These are phyloP conservation scores for Danio aesculapii DNA, from an alignment of 2,797 vertebrate genomes.

Conservation along the genomic window DNA sequence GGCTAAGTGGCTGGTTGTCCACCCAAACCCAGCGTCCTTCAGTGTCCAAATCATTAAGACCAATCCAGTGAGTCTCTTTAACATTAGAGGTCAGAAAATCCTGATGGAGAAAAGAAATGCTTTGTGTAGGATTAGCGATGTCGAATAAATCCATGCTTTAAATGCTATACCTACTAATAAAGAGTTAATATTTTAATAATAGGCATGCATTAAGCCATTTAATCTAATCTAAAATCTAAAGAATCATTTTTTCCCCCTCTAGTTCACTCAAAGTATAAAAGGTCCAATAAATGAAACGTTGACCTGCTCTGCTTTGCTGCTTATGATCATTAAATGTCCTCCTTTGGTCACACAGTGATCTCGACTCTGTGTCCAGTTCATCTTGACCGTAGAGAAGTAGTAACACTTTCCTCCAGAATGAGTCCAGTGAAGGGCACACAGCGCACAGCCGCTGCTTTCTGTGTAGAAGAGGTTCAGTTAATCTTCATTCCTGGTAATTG, in stretches of 20 bases:
- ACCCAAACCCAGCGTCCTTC: slow-evolving; percentile 52
- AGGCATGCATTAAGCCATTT: no score
- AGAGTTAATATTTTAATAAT: no score
- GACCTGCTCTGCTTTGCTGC: slow-evolving; percentile 46
- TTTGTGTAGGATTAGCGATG: no score
- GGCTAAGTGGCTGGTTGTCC: slow-evolving; percentile 13
- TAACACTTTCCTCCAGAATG: slow-evolving; percentile 53
- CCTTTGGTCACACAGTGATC: slow-evolving; percentile 59
- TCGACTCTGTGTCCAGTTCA: slow-evolving; percentile 47
- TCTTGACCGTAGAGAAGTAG: slow-evolving; percentile 50
- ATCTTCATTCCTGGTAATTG: neutral
- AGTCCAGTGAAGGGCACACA: slow-evolving; percentile 29
- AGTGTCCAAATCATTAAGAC: slow-evolving; percentile 54
- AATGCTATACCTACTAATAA: no score
- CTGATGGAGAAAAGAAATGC: slow-evolving; percentile 11
- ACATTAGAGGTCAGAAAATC: slow-evolving; percentile 10
- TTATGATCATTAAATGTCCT: slow-evolving; percentile 53
- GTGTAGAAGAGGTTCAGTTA: neutral
- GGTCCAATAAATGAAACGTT: neutral
- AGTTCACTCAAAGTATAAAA: no score
- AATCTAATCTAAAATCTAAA: no score
- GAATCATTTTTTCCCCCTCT: no score
- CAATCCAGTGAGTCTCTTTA: slow-evolving; percentile 49
- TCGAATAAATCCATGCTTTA: no score
- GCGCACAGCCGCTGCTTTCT: slow-evolving; percentile 16